Evolutionary conservation across 2,888 invertebrate genomes (phyloP).

Genomic region (Drosophila barbarae): DNA sequence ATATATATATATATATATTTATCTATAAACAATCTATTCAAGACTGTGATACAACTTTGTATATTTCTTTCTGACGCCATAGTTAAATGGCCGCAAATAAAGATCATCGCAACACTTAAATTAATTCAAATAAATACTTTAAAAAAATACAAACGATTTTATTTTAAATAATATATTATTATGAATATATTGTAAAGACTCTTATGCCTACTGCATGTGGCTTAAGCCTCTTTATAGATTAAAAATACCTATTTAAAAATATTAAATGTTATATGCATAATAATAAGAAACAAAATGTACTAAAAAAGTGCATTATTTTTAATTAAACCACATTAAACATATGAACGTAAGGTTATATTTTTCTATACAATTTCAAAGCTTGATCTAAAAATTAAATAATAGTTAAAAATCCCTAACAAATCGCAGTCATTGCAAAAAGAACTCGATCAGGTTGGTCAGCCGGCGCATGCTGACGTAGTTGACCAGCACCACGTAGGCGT

Average conservation of each 20-base stretch:
- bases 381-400: background rate
- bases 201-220: no score
- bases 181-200: no score
- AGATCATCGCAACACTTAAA: background rate
- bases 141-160: background rate
- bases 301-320: background rate
- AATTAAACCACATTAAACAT: background rate
- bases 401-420: background rate
- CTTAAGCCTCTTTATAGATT: no score
- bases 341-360: background rate
- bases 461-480: slow-evolving; percentile 74
- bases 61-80: no score
- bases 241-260: no score
- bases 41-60: no score
- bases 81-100: background rate
- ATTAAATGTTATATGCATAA: background rate
- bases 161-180: no score
- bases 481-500: slow-evolving; percentile 73
- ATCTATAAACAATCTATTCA: no score
- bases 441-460: slow-evolving; percentile 74
- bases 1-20: no score
- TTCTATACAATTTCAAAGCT: background rate
- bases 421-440: slow-evolving; percentile 59
- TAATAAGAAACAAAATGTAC: background rate
- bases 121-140: background rate